Conservation (phyloP, 2,888 invertebrate species). For the Agrotis segetum region DNA sequence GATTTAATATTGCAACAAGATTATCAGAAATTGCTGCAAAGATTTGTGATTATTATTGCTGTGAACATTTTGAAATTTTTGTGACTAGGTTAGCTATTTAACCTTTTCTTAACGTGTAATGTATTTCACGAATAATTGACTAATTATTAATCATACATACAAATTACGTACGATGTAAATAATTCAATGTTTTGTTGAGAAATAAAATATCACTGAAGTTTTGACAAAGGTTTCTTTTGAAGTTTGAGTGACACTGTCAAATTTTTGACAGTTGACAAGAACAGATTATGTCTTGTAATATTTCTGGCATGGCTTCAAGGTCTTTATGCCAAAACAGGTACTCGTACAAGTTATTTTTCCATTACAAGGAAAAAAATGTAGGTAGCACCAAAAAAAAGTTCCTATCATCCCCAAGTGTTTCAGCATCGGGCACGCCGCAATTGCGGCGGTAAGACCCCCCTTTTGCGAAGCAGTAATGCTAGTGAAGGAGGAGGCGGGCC, state of each 20-base stretch:
- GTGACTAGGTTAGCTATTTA: neutral
- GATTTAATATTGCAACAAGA: no score
- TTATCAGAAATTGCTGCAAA: neutral
- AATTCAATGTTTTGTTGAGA: conserved; percentile 11
- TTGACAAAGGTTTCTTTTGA: neutral
- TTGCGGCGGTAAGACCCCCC: no score
- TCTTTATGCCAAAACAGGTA: no score
- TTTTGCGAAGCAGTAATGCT: no score
- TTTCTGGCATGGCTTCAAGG: no score
- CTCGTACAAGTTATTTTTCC: no score
- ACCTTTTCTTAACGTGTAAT: neutral
- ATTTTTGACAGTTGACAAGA: neutral
- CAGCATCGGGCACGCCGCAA: no score
- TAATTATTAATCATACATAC: neutral
- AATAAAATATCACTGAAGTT: neutral
- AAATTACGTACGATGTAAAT: neutral
- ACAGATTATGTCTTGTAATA: no score
- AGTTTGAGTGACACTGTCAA: conserved; percentile 12
- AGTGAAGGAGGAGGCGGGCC: no score
- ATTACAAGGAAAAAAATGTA: no score
- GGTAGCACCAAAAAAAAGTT: no score
- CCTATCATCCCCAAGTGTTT: no score
- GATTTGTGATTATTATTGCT: neutral
- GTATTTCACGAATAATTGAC: neutral
- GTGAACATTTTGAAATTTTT: neutral